Percentiles rank a stretch among this genome's conserved stretches.
Conservation (phyloP, 2,113 vertebrate species). For the Callorhinus ursinus region DNA sequence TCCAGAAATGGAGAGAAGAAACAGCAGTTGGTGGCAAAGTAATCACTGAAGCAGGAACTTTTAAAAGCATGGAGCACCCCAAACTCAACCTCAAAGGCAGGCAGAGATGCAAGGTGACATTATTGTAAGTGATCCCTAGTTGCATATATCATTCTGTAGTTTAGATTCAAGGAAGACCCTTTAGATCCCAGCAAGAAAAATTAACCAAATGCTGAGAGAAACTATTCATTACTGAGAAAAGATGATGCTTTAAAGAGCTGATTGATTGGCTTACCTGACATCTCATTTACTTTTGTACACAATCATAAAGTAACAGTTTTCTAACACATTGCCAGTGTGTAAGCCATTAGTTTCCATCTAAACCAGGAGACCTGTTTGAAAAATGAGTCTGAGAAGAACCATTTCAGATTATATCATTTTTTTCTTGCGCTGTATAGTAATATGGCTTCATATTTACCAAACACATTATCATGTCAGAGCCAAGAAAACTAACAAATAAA, state of each 20-base stretch:
- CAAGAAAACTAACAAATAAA: conserved; percentile 7
- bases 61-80: neutral
- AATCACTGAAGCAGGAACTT: neutral
- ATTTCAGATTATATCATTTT: neutral
- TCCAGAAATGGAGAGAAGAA: neutral
- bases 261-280: neutral
- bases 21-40: neutral
- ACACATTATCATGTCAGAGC: neutral
- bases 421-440: neutral
- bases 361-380: conserved; percentile 15
- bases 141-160: neutral
- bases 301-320: neutral
- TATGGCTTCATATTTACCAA: conserved; percentile 26
- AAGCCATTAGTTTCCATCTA: conserved; percentile 1
- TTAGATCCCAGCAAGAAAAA: conserved; percentile 16
- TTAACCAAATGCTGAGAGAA: neutral
- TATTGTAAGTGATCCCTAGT: neutral
- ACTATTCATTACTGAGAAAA: neutral
- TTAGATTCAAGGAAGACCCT: neutral
- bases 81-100: neutral
- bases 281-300: conserved; percentile 4
- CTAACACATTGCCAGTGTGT: neutral
- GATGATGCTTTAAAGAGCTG: neutral
- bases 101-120: neutral
- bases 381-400: neutral